These are phyloP conservation scores for human DNA, from an alignment of 2,113 vertebrate species.

Conservation along the genomic window DNA sequence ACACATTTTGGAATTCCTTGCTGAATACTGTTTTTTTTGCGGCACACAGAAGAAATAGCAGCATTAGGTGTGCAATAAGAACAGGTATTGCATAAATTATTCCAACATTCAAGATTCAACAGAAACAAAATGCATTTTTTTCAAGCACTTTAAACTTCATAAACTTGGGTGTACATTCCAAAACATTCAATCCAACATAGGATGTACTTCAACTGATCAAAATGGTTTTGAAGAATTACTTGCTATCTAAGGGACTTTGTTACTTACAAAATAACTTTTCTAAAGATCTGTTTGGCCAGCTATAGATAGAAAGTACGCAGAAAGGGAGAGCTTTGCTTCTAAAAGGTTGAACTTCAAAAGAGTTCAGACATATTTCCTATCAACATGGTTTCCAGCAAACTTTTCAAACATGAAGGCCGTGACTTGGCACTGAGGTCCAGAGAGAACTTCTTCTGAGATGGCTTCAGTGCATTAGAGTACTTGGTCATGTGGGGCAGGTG, in stretches of 20 bases:
- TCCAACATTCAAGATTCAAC: neutral
- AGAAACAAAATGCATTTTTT: neutral
- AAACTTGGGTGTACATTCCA: neutral
- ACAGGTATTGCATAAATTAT: neutral
- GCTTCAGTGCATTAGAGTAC: neutral
- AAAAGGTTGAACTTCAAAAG: neutral
- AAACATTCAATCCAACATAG: neutral
- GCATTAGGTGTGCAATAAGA: neutral
- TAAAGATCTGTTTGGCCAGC: neutral
- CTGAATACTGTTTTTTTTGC: neutral
- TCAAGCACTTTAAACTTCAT: slow-evolving; percentile 8
- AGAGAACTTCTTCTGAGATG: neutral
- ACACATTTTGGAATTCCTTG: neutral
- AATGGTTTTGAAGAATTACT: neutral
- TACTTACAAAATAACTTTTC: neutral
- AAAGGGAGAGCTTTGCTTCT: neutral
- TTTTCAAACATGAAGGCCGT: fast-evolving
- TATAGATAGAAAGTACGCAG: neutral
- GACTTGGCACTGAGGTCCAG: neutral
- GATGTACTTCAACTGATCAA: neutral
- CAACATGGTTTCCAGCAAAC: fast-evolving
- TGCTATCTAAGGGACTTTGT: neutral
- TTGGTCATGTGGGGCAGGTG: fast-evolving
- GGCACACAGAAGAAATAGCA: neutral
- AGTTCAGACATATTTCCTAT: fast-evolving